phyloP scores from a whole-genome alignment of 2,113 vertebrate species.

The Capreolus pygargus region DNA sequence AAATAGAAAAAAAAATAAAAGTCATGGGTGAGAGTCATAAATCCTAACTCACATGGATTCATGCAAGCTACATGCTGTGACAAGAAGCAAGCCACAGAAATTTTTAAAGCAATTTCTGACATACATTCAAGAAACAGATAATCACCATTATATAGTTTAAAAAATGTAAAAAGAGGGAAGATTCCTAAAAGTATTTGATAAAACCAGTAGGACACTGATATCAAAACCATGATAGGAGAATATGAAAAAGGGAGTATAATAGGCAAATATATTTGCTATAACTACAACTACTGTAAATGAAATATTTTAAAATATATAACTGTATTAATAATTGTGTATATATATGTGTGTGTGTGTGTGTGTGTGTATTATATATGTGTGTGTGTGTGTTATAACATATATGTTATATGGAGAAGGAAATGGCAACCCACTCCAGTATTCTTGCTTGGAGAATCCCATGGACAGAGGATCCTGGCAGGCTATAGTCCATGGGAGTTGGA shows the following conservation, averaged over 20 bases:
- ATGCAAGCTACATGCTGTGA: background rate
- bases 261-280: background rate
- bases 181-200: background rate
- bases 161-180: background rate
- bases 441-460: background rate
- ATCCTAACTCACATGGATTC: background rate
- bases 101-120: background rate
- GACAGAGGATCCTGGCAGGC: background rate
- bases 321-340: background rate
- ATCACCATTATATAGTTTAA: background rate
- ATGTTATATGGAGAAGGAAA: background rate
- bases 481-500: background rate
- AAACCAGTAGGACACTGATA: background rate
- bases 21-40: background rate
- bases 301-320: background rate
- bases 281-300: background rate
- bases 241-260: background rate
- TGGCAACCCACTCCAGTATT: background rate
- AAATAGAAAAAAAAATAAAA: background rate
- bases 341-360: background rate
- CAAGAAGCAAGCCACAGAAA: background rate
- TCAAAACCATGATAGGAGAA: background rate
- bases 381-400: background rate
- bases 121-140: background rate
- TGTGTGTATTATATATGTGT: no score